phyloP scores from a whole-genome alignment of 2,113 vertebrate genomes.

The Macroglossus sobrinus region DNA sequence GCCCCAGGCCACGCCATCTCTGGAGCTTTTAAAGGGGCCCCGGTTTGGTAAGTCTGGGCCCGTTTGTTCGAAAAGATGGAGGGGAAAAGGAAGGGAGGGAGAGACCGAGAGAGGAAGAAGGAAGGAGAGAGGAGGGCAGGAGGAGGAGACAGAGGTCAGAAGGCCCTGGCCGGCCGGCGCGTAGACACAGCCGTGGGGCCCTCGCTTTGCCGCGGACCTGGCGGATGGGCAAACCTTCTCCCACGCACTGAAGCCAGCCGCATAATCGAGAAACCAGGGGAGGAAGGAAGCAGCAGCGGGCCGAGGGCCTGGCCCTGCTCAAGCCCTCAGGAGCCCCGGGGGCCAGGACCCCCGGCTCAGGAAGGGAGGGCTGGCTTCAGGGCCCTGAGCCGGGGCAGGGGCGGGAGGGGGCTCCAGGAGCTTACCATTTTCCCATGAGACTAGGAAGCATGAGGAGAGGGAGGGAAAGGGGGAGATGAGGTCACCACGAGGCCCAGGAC shows the following conservation, averaged over 20 bases:
- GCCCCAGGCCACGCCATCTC: fast-evolving
- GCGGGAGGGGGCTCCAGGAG: neutral
- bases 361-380: fast-evolving
- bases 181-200: fast-evolving
- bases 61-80: fast-evolving
- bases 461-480: slow-evolving; percentile 67
- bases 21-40: neutral
- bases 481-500: neutral
- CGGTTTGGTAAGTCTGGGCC: neutral
- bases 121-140: fast-evolving
- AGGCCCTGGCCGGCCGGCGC: neutral
- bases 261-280: fast-evolving
- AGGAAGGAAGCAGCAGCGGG: neutral
- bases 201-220: fast-evolving
- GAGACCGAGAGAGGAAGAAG: too few relatives aligned
- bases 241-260: fast-evolving
- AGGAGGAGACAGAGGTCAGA: fast-evolving
- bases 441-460: slow-evolving; percentile 91
- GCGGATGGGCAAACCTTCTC: fast-evolving
- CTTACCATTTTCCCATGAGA: slow-evolving; percentile 99
- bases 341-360: neutral
- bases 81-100: too few relatives aligned
- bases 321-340: neutral
- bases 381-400: fast-evolving
- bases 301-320: fast-evolving